Evolutionary conservation across 1,140 invertebrate species (phyloP), one percentile per base, ranked within the genome.

Genomic region (Zaprionus capensis): DNA sequence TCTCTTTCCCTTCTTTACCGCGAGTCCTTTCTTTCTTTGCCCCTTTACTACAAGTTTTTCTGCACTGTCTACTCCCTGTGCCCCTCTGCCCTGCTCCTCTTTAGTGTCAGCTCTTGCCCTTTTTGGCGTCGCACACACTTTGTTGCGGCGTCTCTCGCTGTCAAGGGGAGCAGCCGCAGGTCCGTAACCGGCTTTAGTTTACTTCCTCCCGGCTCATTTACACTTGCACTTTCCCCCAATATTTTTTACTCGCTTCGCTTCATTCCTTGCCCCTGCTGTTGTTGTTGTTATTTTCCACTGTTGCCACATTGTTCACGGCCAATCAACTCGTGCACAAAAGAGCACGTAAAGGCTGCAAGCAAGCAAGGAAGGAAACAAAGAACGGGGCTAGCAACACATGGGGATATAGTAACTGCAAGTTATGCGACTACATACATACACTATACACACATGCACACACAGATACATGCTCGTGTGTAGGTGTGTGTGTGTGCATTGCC

Each of bases 241-340:
- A 41, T 55, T 72, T 58, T 51, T 41, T 28, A 24, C 11, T 24
- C 46, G 3, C 11, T 22, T 53, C 67, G 61, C 56, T 56, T 51
- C 56, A 36, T 57, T 72, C 31, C 38, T 63, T 57, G 36, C 12
- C 31, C 28, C 14, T 41, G 14, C 15, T 41, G 14, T 12, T 49
- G 17, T 70, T 53, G 36, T 67, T 11, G 26, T 46, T 58, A 11
- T 38, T 67, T 72, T 56, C 26, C 24, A 34, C 55, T 58, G 38
- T 58, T 67, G 55, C 71, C 65, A 75, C 72, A 75, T 69, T 68
- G 57, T 69, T 69, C 72, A 75, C 72, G 72, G 72, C 72, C 72
- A 75, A 75, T 75, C 72, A 75, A 75, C 72, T 75, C 58, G 66
- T 63, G 71, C 71, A 73, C 63, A 73, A 66, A 73, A 67, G 57